Percentiles rank a stretch among this genome's conserved stretches.
Conservation (phyloP, 2,888 invertebrate genomes). For the Hirtodrosophila cameraria region DNA sequence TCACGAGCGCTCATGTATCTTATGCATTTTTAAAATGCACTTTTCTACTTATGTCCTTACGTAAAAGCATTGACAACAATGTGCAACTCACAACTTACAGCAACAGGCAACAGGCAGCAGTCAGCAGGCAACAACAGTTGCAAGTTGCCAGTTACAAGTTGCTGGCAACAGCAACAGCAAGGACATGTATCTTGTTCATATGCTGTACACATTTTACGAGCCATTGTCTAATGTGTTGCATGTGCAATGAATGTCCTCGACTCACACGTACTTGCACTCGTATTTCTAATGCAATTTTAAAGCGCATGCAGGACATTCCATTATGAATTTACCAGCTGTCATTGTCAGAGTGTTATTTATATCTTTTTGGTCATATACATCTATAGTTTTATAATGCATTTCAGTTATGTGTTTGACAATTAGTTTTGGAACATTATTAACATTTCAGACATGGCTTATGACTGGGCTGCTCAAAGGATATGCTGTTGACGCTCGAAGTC, state of each 20-base stretch:
- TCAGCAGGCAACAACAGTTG: constrained; percentile 8
- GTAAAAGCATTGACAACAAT: constrained; percentile 64
- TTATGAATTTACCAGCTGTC: constrained; percentile 46
- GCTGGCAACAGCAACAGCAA: constrained; percentile 24
- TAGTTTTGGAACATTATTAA: constrained; percentile 54
- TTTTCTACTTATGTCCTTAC: constrained; percentile 62
- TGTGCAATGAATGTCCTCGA: constrained; percentile 21
- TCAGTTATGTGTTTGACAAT: constrained; percentile 57
- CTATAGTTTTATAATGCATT: constrained; percentile 28
- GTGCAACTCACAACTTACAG: constrained; percentile 11
- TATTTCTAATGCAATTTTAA: constrained; percentile 67
- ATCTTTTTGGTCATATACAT: too few species aligned
- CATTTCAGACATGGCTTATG: constrained; percentile 32
- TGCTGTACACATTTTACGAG: constrained; percentile 63
- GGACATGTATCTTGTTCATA: constrained; percentile 42
- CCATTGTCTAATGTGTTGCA: constrained; percentile 61
- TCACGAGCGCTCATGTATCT: constrained; percentile 56
- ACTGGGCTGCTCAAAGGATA: neutral
- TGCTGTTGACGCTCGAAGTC: constrained; percentile 30
- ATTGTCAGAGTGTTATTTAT: constrained; percentile 50
- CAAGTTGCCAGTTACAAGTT: constrained; percentile 22
- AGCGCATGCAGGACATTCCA: constrained; percentile 40
- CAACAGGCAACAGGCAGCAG: constrained; percentile 23
- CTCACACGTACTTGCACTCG: constrained; percentile 43
- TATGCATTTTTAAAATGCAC: constrained; percentile 76